phyloP scores from a whole-genome alignment of 2,888 invertebrate genomes.

The Tipula unca region DNA sequence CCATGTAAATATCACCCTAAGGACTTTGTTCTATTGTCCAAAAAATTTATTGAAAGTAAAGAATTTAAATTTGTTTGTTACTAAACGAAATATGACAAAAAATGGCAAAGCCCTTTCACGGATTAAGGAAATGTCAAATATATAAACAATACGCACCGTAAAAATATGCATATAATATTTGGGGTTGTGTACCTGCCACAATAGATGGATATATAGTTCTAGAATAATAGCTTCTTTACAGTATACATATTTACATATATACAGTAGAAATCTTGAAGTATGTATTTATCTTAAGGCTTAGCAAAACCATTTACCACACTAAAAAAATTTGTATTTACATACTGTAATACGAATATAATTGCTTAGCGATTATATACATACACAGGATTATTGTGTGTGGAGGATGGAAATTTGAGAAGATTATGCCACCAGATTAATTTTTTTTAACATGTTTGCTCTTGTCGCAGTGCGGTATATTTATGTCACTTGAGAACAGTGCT shows the following conservation, averaged over 20 bases:
- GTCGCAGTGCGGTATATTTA: too few species aligned
- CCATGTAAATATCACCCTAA: background rate
- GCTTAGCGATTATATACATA: background rate
- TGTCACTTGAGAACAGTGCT: too few species aligned
- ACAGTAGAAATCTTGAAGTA: background rate
- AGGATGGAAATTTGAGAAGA: background rate
- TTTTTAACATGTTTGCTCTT: background rate
- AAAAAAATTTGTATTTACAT: background rate
- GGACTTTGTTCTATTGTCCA: background rate
- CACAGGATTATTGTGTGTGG: background rate
- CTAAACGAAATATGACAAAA: background rate
- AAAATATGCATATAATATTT: conserved; percentile 4
- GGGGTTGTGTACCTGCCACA: background rate
- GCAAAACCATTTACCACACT: background rate
- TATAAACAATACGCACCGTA: background rate
- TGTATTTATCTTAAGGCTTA: background rate
- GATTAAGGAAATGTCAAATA: conserved; percentile 20
- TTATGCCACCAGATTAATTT: background rate
- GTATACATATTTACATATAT: background rate
- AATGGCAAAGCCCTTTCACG: conserved; percentile 15
- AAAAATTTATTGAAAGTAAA: background rate
- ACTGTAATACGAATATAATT: background rate
- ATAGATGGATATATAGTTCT: background rate
- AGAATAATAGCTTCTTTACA: background rate
- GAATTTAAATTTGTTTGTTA: background rate